Percentiles rank a stretch among this genome's conserved stretches.
Conservation (phyloP, 2,113 vertebrate species). For the Leptobrachium ailaonicum region DNA sequence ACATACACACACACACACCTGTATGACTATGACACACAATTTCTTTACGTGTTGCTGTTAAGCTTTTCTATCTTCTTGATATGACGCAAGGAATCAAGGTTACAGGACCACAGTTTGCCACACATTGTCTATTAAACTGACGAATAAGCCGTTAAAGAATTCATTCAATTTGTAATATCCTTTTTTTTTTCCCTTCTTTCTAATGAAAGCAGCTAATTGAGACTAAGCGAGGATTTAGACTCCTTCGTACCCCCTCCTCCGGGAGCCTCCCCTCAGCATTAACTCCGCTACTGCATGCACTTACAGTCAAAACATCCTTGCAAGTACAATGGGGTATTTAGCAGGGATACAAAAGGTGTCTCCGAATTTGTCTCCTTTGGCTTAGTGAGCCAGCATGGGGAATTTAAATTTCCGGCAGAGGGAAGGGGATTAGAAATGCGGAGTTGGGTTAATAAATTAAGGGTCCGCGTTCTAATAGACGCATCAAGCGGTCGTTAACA, state of each 20-base stretch:
- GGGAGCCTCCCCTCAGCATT: not conserved
- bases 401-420: conserved; percentile 4
- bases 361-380: conserved; percentile 8
- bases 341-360: conserved; percentile 20
- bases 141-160: not conserved
- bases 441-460: not conserved
- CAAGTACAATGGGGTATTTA: conserved; percentile 23
- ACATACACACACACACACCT: no score
- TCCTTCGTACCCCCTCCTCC: not conserved
- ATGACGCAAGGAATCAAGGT: no score
- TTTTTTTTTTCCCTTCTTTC: not conserved
- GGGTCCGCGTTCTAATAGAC: not conserved
- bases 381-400: conserved; percentile 11
- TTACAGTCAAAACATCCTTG: conserved; percentile 29
- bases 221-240: conserved; percentile 15
- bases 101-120: no score
- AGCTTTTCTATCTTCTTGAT: no score
- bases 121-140: not conserved
- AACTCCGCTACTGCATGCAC: not conserved
- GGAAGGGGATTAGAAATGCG: not conserved
- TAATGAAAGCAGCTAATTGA: conserved; percentile 20
- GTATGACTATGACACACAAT: no score
- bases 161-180: not conserved
- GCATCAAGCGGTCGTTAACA: not conserved
- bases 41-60: no score